Percentiles rank a stretch among this genome's conserved stretches.
These are phyloP conservation scores for Syngnathoides biaculeatus DNA, from an alignment of 2,113 vertebrate species.

Conservation along the genomic window DNA sequence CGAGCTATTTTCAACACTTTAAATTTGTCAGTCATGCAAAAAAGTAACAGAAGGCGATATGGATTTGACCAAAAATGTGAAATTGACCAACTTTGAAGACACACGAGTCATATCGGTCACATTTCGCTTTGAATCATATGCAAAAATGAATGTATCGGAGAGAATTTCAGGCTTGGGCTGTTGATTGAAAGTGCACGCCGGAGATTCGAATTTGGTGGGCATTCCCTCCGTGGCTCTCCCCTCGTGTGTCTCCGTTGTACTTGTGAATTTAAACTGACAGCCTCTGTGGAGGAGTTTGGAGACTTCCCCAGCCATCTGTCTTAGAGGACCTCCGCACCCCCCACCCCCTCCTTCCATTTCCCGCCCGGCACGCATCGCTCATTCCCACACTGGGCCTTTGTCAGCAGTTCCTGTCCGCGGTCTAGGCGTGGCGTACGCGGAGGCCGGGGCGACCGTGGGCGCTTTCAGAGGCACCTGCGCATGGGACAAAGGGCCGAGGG, in stretches of 20 bases:
- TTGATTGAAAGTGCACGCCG: slow-evolving; percentile 35
- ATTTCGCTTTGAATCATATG: no score
- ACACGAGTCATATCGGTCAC: no score
- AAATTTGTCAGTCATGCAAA: no score
- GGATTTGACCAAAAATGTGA: neutral
- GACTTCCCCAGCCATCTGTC: slow-evolving; percentile 78
- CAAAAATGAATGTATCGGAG: no score
- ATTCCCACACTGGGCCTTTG: slow-evolving; percentile 90
- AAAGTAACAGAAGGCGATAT: neutral
- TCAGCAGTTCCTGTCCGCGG: slow-evolving; percentile 84
- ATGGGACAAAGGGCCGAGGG: slow-evolving; percentile 89
- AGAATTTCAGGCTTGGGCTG: neutral
- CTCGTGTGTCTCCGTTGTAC: slow-evolving; percentile 53
- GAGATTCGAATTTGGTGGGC: slow-evolving; percentile 37
- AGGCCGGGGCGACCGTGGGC: slow-evolving; percentile 83
- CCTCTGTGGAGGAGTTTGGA: slow-evolving; percentile 71
- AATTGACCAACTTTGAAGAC: neutral
- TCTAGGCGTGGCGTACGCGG: slow-evolving; percentile 83
- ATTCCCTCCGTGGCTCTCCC: slow-evolving; percentile 66
- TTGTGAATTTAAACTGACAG: slow-evolving; percentile 67
- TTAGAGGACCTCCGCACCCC: slow-evolving; percentile 60
- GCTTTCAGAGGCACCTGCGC: slow-evolving; percentile 96
- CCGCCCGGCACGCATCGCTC: slow-evolving; percentile 79
- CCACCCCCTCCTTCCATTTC: slow-evolving; percentile 43
- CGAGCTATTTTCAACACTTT: no score